A percentile compares a stretch with the other conserved stretches of the same genome.
Conservation (phyloP, 2,888 invertebrate species). For the Hypomecis atomaria region DNA sequence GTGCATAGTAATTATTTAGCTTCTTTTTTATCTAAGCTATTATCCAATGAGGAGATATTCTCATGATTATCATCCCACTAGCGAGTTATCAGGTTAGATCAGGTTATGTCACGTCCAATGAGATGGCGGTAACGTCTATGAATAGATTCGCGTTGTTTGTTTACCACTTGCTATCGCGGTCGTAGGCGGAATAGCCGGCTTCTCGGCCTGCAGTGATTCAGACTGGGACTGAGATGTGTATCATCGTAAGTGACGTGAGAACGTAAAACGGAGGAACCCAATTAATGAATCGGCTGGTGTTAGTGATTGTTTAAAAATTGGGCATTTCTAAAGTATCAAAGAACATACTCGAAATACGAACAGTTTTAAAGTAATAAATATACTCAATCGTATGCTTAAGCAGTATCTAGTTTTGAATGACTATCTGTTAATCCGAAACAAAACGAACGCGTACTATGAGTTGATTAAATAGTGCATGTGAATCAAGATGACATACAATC, state of each 20-base stretch:
- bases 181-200: slow-evolving; percentile 51
- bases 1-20: slow-evolving; percentile 3
- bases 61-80: slow-evolving; percentile 36
- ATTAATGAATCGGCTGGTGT: neutral
- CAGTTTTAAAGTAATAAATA: neutral
- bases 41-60: slow-evolving; percentile 27
- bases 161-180: slow-evolving; percentile 53
- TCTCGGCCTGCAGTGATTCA: slow-evolving; percentile 44
- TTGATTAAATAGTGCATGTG: slow-evolving; percentile 16
- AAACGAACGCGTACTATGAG: neutral
- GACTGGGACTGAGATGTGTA: slow-evolving; percentile 26
- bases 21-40: slow-evolving; percentile 8
- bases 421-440: slow-evolving; percentile 8
- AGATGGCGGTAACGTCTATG: slow-evolving; percentile 41
- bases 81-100: slow-evolving; percentile 34
- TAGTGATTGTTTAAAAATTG: neutral
- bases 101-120: slow-evolving; percentile 38
- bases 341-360: neutral
- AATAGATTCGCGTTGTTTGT: slow-evolving; percentile 55
- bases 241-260: slow-evolving; percentile 17
- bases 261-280: neutral
- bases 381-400: neutral
- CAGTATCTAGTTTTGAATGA: neutral
- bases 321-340: neutral
- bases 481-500: slow-evolving; percentile 55